Evolutionary conservation across 1,140 invertebrate genomes (phyloP), one percentile per base, ranked within the genome.

Genomic region (Cotesia glomerata): DNA sequence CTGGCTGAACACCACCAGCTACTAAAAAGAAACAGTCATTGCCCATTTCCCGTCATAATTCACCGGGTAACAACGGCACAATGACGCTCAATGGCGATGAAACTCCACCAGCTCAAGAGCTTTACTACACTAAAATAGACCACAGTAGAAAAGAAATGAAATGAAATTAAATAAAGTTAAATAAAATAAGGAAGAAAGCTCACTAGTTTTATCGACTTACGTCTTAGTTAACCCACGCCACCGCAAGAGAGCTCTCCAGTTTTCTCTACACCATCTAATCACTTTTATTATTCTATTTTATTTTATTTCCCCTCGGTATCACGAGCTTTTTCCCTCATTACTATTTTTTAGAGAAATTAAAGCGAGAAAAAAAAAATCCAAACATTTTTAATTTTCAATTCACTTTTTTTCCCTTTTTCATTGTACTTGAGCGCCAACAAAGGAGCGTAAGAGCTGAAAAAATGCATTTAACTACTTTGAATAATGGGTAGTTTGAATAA

Each of bases 391-490:
- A 45, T 45, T 45, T 45, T 45, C 39, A 58, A 26, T 58, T 58
- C 18, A 58, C 0, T 58, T 26, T 5, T 7, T 18, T 18, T 58
- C 16, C 8, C 26, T 16, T 18, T 45, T 45, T 18, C 9, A 58
- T 58, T 8, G 14, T 16, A 58, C 56, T 58, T 18, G 18, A 58
- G 18, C 8, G 9, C 7, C 4, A 58, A 58, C 9, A 58, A 26
- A 58, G n/a, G 56, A 26, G 26, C 7, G 8, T 18, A 58, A 58
- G 9, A 18, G 56, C 16, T 18, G 5, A 58, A 58, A 58, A 58
- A 58, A 9, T 18, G 56, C 56, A 58, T 58, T 58, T 58, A 58
- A 58, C 56, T 58, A 58, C 56, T 58, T 58, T 58, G 16, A 58
- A 58, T 58, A 26, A 11, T 18, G 18, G 18, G 16, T 45, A 45